Base-by-base conservation (phyloP, 2,113 vertebrate genomes). In the Gallinago paraguaiae region DNA sequence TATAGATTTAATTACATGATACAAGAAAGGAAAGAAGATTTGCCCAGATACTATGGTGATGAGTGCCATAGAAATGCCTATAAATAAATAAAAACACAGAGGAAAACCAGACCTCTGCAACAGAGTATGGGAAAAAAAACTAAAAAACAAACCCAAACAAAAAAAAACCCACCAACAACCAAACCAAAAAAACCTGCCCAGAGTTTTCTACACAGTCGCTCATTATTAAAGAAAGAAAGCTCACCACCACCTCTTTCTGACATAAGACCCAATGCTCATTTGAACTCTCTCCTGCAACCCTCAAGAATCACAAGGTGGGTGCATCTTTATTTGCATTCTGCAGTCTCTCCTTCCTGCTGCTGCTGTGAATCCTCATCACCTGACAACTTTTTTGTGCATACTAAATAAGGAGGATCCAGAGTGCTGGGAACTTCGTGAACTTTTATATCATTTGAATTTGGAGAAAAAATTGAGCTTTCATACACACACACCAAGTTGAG, bases 1-100 rank as follows among this genome's bases (percentile, higher is more conserved):
- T 97, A 97, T 94, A 97, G 93, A 97, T 95, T 86, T 88, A 89
- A 88, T 90, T 95, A 94, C 63, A 86, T 74, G 78, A 85, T 93
- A 82, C 37, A 93, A 93, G 92, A 89, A 95, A 82, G 60, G 68
- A 79, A 82, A 78, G 86, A 86, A 84, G 87, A 75, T 87, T 76
- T 94, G 30, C 60, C 72, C 82, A 90, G 60, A 78, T 78, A 53
- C 43, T 90, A 45, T 37, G 64, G 65, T 72, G 82, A 86, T 94
- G 77, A 96, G 51, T 50, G 17, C 69, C 90, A 86, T 13, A 81
- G 85, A 96, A 93, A 95, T 93, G 56, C 19, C 64, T 86, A 56
- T 79, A 95, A 71, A 53, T 91, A 95, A 94, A 94, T 63, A 96
- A 81, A 92, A 93, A 75, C 75, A 77, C 39, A 74, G 8, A 11